These are phyloP conservation scores for Chelidonichthys spinosus DNA, from an alignment of 2,797 vertebrate genomes.

Conservation along the genomic window DNA sequence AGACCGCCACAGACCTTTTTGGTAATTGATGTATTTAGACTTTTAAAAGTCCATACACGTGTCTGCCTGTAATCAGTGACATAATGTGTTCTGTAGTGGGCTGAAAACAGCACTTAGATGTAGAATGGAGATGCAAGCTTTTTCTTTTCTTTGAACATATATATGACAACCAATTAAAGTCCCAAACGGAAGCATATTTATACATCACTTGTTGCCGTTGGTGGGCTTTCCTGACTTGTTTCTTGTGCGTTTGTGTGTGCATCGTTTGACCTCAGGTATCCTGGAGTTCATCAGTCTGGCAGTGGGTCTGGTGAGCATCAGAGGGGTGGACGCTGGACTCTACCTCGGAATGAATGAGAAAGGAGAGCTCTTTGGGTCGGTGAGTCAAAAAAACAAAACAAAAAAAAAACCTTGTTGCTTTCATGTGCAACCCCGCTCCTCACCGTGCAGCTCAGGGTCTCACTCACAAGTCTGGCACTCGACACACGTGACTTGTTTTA, in stretches of 20 bases:
- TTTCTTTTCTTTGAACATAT: background rate
- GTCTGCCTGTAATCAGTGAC: constrained; percentile 11
- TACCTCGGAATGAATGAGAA: constrained; percentile 99
- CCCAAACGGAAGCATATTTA: background rate
- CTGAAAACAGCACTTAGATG: background rate
- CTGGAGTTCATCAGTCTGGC: constrained; percentile 99
- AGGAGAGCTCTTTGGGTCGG: constrained; percentile 99
- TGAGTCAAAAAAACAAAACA: constrained; percentile 84
- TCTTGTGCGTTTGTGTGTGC: constrained; percentile 30
- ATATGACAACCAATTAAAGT: background rate
- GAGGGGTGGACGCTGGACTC: constrained; percentile 96
- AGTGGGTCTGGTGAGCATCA: constrained; percentile 98
- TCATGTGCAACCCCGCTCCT: constrained; percentile 28
- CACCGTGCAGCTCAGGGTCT: constrained; percentile 11
- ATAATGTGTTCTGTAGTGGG: background rate
- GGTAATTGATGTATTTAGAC: constrained; percentile 20
- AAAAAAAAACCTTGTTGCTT: constrained; percentile 13
- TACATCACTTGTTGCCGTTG: constrained; percentile 33
- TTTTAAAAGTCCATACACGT: constrained; percentile 3
- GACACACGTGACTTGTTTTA: constrained; percentile 4
- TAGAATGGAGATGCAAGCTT: background rate
- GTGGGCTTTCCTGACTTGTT: constrained; percentile 55
- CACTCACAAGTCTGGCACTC: constrained; percentile 34
- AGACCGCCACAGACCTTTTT: constrained; percentile 35
- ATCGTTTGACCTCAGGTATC: constrained; percentile 88